phyloP scores from a whole-genome alignment of 1,140 invertebrate species.

The Chelonus insularis region DNA sequence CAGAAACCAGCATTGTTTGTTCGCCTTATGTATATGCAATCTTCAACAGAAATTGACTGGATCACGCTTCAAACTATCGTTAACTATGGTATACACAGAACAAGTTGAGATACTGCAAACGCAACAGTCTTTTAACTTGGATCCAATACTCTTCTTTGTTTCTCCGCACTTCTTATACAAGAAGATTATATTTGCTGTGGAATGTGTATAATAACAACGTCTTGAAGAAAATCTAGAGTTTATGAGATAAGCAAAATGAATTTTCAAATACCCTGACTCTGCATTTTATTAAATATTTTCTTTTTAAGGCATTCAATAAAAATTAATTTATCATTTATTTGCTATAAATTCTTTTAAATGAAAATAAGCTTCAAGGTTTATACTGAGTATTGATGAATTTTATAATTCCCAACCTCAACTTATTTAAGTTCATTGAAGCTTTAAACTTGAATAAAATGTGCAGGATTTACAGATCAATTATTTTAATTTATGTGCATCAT shows the following conservation, averaged over 20 bases:
- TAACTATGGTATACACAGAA: neutral
- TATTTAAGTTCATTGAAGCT: neutral
- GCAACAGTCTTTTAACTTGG: neutral
- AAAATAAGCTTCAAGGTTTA: neutral
- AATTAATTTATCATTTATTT: too few relatives aligned
- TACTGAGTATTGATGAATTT: neutral
- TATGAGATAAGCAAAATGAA: too few relatives aligned
- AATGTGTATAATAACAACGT: neutral
- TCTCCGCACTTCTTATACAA: slow-evolving; percentile 3
- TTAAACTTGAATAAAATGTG: neutral
- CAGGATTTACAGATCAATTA: neutral
- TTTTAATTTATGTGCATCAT: neutral
- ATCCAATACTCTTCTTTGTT: neutral
- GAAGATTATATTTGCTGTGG: slow-evolving; percentile 3
- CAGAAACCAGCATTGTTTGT: slow-evolving; percentile 18
- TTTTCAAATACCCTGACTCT: too few relatives aligned
- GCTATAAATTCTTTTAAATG: too few relatives aligned
- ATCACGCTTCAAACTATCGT: neutral
- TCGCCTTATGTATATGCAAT: neutral
- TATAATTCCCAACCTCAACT: neutral
- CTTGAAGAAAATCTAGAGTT: neutral
- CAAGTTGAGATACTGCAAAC: neutral
- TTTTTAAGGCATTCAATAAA: too few relatives aligned
- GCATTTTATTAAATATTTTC: too few relatives aligned
- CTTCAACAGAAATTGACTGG: slow-evolving; percentile 6